Conservation (phyloP, 2,113 vertebrate genomes). For the Cepphus grylle region DNA sequence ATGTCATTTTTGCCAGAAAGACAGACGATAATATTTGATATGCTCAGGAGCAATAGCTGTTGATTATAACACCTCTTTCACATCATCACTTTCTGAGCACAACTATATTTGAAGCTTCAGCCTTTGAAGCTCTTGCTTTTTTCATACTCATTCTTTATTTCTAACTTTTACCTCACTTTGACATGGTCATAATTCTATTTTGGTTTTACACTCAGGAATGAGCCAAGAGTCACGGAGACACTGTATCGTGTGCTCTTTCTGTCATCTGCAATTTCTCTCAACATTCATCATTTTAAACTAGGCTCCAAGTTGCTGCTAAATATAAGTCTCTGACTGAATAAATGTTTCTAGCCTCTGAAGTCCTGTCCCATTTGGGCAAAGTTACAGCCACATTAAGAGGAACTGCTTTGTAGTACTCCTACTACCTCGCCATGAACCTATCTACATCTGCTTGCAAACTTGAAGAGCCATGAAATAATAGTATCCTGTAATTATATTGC, state of each 20-base stretch:
- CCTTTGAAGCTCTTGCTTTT: neutral
- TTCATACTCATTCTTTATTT: neutral
- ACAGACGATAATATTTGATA: neutral
- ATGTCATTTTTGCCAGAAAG: neutral
- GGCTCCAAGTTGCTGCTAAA: neutral
- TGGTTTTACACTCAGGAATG: neutral
- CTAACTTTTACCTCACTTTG: neutral
- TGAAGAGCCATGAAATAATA: neutral
- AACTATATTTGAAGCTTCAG: neutral
- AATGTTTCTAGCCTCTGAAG: neutral
- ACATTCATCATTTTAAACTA: slow-evolving; percentile 23
- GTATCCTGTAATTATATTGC: neutral
- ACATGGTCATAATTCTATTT: slow-evolving; percentile 1
- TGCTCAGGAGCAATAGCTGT: neutral
- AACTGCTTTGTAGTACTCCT: neutral
- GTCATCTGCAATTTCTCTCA: slow-evolving; percentile 40
- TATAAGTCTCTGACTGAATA: neutral
- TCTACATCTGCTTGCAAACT: neutral
- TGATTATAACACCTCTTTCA: neutral
- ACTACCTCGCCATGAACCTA: neutral
- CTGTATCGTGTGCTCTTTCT: slow-evolving; percentile 2
- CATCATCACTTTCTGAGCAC: neutral
- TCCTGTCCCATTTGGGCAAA: neutral
- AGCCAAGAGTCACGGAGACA: neutral
- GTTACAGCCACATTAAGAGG: neutral